Base-by-base conservation (phyloP, 2,797 vertebrate genomes). In the Dermochelys coriacea region DNA sequence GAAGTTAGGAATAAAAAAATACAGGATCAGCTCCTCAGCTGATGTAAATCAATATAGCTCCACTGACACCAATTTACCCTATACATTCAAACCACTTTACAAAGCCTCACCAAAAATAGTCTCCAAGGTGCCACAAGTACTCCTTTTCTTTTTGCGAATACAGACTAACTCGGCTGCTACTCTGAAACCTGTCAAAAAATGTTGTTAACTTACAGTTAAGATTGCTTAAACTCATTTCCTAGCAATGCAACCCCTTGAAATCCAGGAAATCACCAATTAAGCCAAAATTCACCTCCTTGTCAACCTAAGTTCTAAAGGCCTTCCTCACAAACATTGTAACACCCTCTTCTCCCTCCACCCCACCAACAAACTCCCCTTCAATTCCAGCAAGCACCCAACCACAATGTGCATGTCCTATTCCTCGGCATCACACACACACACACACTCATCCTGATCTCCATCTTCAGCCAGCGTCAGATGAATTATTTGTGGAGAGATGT, bases 201-300 rank as follows among this genome's bases (percentile, higher is more conserved):
- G 21, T 55, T 95, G 9, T 78, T 91, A 27, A 80, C 49, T 93
- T 90, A 93, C 80, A 93, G 68, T 75, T 94, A 37, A 37, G 61
- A 68, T 37, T 68, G 61, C 61, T 68, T 68, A 68, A 68, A 88
- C 57, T 55, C 37, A 88, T 91, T 92, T 91, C 84, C 93, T 89
- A 93, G 78, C 93, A 88, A 82, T 90, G 51, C 91, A 94, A 91
- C 87, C 84, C 84, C 93, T 88, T 85, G 93, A 80, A 88, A 95
- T 47, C 87, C 79, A 86, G 21, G 82, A 82, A 88, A 82, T 91
- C 77, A 49, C 82, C 54, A 78, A 84, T 80, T 92, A 93, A 88
- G 84, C 47, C 64, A 0, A 0, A 96, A 93, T 89, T 95, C 64
- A 68, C 80, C 88, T 93, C 0, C 84, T 86, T 80, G 57, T 18